Percentiles rank a stretch among this genome's conserved stretches.
Conservation (phyloP, 2,888 invertebrate species). For the Tenthredo notha region DNA sequence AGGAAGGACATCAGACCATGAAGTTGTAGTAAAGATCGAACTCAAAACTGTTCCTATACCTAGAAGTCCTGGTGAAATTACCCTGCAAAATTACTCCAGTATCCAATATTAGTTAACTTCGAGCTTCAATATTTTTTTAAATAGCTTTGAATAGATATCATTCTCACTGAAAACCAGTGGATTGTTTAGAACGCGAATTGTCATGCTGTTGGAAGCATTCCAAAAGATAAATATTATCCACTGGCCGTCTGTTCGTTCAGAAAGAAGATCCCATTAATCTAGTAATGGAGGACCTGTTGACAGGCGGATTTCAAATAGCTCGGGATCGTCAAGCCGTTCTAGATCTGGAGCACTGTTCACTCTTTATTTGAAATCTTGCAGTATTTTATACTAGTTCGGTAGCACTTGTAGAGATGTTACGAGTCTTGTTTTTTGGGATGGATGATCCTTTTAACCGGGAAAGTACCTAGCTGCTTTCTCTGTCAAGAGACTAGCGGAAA, state of each 20-base stretch:
- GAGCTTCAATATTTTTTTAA: not conserved
- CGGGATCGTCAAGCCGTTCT: constrained; percentile 58
- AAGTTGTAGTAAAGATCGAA: too few relatives aligned
- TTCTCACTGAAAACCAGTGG: not conserved
- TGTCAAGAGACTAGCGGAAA: not conserved
- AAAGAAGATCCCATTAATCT: not conserved
- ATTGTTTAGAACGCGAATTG: not conserved
- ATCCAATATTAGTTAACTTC: not conserved
- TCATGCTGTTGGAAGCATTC: not conserved
- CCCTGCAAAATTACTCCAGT: not conserved
- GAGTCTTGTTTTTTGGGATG: not conserved
- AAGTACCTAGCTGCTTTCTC: not conserved
- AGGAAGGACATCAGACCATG: too few relatives aligned
- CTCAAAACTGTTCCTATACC: too few relatives aligned
- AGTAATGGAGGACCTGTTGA: not conserved
- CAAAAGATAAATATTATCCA: not conserved
- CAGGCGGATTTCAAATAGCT: not conserved
- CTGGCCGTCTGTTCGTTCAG: not conserved
- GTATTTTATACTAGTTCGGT: not conserved
- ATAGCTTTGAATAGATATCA: too few relatives aligned
- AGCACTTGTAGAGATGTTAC: not conserved
- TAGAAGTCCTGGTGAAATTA: constrained; percentile 17
- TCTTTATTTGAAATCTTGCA: not conserved
- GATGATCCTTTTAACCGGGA: not conserved
- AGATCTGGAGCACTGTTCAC: constrained; percentile 69